Base-by-base conservation (phyloP, 2,888 invertebrate species). In the Gerris lacustris region DNA sequence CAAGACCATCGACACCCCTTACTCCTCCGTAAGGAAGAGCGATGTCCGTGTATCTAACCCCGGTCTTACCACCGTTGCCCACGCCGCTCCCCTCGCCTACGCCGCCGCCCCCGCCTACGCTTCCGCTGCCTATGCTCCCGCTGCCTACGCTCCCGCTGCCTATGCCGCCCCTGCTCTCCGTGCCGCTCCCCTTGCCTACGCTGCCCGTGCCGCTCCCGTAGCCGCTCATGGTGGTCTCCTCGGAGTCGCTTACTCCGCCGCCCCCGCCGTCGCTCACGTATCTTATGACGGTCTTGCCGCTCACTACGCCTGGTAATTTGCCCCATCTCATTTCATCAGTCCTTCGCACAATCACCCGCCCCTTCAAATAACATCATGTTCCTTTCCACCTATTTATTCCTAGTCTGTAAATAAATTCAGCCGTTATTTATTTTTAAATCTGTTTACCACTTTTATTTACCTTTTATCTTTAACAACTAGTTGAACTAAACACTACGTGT, bases 1-100 rank as follows among this genome's bases (percentile, higher is more conserved):
- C n/a, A 89, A 88, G 79, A 84, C 86, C 73, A 84, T 88, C 75
- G 86, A 87, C 79, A 89, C 89, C 2, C 88, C 89, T 6, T 89
- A 85, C 82, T 88, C 88, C 67, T 88, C 87, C 78, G 87, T 87
- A 66, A 85, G 87, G 77, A 88, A 88, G 78, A 82, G 87, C 31
- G 88, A 88, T 77, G 85, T 88, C 44, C 85, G 88, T 15, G 86
- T 88, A 31, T 86, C 86, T 80, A 88, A 87, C 80, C 87, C 86
- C 15, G 77, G 77, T 47, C 74, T 77, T 68, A 78, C 79, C 72
- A 76, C 77, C 69, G 75, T 77, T 69, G 78, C 79, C 71, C 79
- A 76, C 70, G 73, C 74, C 70, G 79, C 84, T 45, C 80, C 81
- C 43, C 75, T 77, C 67, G 78, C 79, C 69, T 79, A 75, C 69